phyloP scores from a whole-genome alignment of 1,140 invertebrate genomes.

The Zaprionus taronus region DNA sequence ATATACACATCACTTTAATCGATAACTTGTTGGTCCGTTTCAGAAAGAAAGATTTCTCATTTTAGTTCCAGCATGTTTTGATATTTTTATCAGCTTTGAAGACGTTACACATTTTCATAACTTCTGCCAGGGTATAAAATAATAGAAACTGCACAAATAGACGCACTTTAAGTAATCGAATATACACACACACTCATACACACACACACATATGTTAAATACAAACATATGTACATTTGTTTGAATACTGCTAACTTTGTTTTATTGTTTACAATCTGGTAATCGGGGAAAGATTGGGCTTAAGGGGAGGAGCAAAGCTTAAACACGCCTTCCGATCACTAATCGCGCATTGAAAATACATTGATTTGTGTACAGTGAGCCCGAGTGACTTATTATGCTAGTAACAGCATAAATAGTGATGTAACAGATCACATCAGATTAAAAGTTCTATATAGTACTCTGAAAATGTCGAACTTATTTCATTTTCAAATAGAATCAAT shows the following conservation, averaged over 20 bases:
- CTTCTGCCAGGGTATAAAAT: background rate
- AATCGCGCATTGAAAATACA: background rate
- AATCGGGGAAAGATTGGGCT: background rate
- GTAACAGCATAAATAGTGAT: background rate
- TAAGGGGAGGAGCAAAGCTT: background rate
- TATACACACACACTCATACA: slow-evolving; percentile 21
- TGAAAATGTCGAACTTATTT: background rate
- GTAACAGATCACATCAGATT: background rate
- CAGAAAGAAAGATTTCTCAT: too few species aligned
- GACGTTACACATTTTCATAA: background rate
- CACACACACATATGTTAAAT: slow-evolving; percentile 6
- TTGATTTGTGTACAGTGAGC: background rate
- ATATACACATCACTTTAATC: too few species aligned
- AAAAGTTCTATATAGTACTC: background rate
- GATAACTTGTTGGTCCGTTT: too few species aligned
- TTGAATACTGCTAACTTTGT: background rate
- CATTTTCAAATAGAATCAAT: too few species aligned
- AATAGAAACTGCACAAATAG: background rate
- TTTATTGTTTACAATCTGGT: background rate
- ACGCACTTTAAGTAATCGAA: slow-evolving; percentile 43
- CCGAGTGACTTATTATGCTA: background rate
- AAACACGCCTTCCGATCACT: slow-evolving; percentile 15
- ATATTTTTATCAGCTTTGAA: background rate
- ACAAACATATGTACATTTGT: slow-evolving; percentile 6
- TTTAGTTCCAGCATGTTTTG: background rate